Percentiles rank a stretch among this genome's conserved stretches.
Conservation (phyloP, 2,888 invertebrate genomes). For the Drosophila eohydei region DNA sequence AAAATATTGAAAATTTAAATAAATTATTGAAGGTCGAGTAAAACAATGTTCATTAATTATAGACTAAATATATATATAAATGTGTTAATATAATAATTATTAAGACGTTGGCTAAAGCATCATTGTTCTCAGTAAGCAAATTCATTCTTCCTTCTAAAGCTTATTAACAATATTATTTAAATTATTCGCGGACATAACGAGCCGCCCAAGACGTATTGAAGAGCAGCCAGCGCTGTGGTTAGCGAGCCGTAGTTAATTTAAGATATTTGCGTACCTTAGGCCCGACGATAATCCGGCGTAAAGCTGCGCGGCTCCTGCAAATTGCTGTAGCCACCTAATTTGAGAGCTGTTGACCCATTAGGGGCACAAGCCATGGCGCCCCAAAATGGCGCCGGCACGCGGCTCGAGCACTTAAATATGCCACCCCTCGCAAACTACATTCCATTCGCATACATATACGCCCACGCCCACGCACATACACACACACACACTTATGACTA, state of each 20-base stretch:
- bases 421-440: conserved; percentile 5
- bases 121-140: too few species aligned
- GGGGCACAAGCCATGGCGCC: conserved; percentile 50
- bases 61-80: too few species aligned
- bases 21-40: too few species aligned
- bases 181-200: background rate
- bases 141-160: background rate
- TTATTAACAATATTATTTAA: background rate
- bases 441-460: too few species aligned
- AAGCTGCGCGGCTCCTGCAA: conserved; percentile 62
- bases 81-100: too few species aligned
- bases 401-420: conserved; percentile 58
- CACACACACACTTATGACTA: conserved; percentile 64
- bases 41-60: too few species aligned
- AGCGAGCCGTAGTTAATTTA: conserved; percentile 51
- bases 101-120: too few species aligned
- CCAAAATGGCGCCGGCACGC: conserved; percentile 33
- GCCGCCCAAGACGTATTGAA: background rate
- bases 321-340: conserved; percentile 77
- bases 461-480: background rate
- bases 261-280: conserved; percentile 49
- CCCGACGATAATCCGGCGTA: conserved; percentile 61
- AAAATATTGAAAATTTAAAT: too few species aligned
- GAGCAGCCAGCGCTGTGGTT: background rate
- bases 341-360: conserved; percentile 78